Evolutionary conservation across 2,113 vertebrate species (phyloP).

Genomic region (Menidia beryllina): DNA sequence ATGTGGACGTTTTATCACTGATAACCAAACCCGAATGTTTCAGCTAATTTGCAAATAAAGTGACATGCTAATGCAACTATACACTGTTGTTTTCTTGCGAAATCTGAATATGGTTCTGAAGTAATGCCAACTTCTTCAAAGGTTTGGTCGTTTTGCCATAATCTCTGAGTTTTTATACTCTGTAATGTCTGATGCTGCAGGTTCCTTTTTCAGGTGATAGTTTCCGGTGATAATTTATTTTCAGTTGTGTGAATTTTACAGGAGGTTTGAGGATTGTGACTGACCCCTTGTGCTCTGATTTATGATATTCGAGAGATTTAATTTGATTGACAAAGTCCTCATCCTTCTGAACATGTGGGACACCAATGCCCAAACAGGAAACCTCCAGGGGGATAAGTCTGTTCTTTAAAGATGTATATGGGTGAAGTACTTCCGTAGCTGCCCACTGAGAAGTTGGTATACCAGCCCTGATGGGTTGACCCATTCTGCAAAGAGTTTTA

Average conservation of each 20-base stretch:
- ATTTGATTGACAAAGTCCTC: neutral
- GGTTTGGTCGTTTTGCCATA: neutral
- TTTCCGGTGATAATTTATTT: slow-evolving; percentile 33
- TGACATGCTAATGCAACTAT: neutral
- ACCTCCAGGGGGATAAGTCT: slow-evolving; percentile 13
- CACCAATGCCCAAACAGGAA: neutral
- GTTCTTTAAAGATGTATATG: slow-evolving; percentile 56
- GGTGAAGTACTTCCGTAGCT: slow-evolving; percentile 40
- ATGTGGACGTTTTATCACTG: slow-evolving; percentile 55
- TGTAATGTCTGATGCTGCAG: slow-evolving; percentile 45
- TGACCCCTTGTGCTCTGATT: neutral
- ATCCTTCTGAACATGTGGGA: too few relatives aligned
- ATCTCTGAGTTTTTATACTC: slow-evolving; percentile 18
- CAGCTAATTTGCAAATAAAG: slow-evolving; percentile 48
- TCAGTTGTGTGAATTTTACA: slow-evolving; percentile 15
- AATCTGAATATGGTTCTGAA: neutral
- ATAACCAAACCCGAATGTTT: slow-evolving; percentile 62
- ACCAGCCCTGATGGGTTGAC: slow-evolving; percentile 70
- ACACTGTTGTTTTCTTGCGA: neutral
- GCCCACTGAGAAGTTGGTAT: slow-evolving; percentile 67
- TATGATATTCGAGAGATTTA: neutral
- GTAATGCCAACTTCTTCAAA: neutral
- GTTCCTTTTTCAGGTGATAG: slow-evolving; percentile 42
- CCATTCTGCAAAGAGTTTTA: slow-evolving; percentile 76
- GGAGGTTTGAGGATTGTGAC: neutral